Evolutionary conservation across 2,797 vertebrate genomes (phyloP).

Genomic region (Crenichthys baileyi): DNA sequence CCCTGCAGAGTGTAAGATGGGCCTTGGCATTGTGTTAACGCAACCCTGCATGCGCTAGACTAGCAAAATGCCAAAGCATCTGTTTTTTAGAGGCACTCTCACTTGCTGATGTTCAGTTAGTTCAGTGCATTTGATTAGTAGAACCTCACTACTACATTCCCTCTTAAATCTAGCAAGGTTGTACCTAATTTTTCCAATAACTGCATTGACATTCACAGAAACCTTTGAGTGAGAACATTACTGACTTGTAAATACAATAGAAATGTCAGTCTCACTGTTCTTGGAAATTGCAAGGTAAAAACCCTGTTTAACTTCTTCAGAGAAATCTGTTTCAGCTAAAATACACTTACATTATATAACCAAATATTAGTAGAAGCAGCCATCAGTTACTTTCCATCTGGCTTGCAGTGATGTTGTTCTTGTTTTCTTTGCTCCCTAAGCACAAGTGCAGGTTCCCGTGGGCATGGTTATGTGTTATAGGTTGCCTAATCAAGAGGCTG

Average conservation of each 20-base stretch:
- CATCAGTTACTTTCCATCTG: conserved; percentile 10
- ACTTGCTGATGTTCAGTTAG: no score
- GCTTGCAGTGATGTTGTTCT: not conserved
- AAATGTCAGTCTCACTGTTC: not conserved
- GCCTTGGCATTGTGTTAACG: no score
- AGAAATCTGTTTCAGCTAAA: not conserved
- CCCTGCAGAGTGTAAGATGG: no score
- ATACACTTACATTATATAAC: not conserved
- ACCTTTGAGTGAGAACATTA: no score
- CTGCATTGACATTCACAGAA: no score
- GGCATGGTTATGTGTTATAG: not conserved
- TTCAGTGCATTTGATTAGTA: no score
- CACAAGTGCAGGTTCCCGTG: not conserved
- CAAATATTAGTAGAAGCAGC: not conserved
- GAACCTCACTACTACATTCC: no score
- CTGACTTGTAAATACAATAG: not conserved
- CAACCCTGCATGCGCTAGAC: no score
- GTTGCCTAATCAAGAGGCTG: conserved; percentile 4
- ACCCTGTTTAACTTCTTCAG: not conserved
- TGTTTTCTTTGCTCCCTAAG: not conserved
- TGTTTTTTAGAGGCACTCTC: no score
- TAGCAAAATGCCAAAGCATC: no score
- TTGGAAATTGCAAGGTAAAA: not conserved
- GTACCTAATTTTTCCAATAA: no score
- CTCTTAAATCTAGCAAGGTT: no score